Evolutionary conservation across 2,888 invertebrate species (phyloP), one percentile per base, ranked within the genome.

Genomic region (Lochmaea capreae): DNA sequence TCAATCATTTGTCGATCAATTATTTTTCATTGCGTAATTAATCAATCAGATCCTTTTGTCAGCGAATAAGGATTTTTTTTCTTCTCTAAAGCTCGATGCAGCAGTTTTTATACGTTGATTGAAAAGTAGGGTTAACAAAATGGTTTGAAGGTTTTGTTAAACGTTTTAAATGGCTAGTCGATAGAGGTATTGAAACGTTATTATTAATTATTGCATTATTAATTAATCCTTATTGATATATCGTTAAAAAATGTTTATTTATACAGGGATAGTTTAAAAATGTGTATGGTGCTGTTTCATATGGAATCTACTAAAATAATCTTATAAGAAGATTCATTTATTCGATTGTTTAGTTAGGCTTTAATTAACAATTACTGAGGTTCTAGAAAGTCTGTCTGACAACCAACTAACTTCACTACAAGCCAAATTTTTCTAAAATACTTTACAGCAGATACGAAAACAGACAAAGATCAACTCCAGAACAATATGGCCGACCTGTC

Each of bases 1-100:
- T 63, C 4, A 63, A 63, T 63, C 62, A 63, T 63, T 11, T 5
- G 4, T 18, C 62, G 18, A 63, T 63, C 43, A 63, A 63, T 63
- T 16, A 43, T 18, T 12, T 42, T 18, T 26, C 18, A 14, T 46
- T 63, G 10, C 43, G 42, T 63, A 63, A 43, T 63, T 63, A 63
- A 63, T 63, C 62, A 63, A 63, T 63, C 62, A 16, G 18, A 18
- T 16, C 9, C 54, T 54, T 54, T 52, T 52, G 52, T 52, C 8
- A n/a, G 6, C 12, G 12, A 61, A 61, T 61, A 9, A 39, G 39
- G 42, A 33, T n/a, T n/a, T 14, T 59, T 59, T 59, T 26, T 39
- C 0, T 0, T 2, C 58, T 54, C 18, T 8, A 39, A 39, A 39
- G 33, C 8, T 39, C 9, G 0, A 39, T 39, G 33, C 58, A 8